These are phyloP conservation scores for Lerista edwardsae DNA, from an alignment of 2,797 vertebrate species.

Conservation along the genomic window DNA sequence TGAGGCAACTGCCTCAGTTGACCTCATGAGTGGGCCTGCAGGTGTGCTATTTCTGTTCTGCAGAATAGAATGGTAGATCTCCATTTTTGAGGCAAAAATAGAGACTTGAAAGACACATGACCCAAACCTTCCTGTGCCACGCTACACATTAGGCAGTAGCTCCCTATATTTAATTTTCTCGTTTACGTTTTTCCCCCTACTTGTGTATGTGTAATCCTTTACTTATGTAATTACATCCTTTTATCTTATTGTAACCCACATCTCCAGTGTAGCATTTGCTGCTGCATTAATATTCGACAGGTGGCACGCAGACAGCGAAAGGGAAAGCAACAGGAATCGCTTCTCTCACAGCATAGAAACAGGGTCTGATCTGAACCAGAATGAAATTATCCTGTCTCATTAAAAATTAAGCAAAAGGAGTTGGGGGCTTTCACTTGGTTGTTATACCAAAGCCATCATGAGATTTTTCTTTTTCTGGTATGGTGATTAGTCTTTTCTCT, in stretches of 20 bases:
- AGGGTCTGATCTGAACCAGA: not conserved
- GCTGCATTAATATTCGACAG: not conserved
- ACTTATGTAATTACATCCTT: constrained; percentile 5
- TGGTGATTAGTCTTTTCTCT: not conserved
- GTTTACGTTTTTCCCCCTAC: not conserved
- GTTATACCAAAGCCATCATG: not conserved
- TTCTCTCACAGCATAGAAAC: not conserved
- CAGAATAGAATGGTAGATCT: not conserved
- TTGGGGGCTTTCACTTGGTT: not conserved
- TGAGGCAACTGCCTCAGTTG: too few relatives aligned
- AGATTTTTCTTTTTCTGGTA: not conserved
- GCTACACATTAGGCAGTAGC: not conserved
- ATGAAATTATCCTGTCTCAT: not conserved
- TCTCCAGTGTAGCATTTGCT: not conserved
- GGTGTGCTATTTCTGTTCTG: not conserved
- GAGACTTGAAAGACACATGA: not conserved
- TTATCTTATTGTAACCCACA: not conserved
- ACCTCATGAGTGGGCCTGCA: too few relatives aligned
- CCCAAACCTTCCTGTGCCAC: not conserved
- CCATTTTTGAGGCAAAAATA: not conserved
- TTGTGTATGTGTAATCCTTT: not conserved
- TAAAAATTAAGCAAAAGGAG: not conserved
- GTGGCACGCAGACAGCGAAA: not conserved
- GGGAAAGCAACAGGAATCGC: not conserved
- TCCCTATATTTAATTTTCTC: not conserved